Conservation (phyloP, 2,113 vertebrate species). For the Amphilophus citrinellus region DNA sequence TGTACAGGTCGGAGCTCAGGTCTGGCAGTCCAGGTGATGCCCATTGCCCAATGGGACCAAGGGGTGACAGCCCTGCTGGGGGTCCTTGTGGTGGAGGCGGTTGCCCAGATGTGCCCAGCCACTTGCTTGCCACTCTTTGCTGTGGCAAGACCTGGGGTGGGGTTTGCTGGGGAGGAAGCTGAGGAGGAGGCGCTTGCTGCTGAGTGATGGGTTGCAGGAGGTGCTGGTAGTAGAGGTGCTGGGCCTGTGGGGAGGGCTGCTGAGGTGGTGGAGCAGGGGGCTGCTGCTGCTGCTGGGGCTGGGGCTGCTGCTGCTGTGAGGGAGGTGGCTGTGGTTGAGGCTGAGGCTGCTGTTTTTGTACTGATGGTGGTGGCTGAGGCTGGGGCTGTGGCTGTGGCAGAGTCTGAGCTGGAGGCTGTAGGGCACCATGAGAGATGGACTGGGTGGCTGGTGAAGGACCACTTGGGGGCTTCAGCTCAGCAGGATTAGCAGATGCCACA, state of each 20-base stretch:
- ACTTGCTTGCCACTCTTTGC: constrained; percentile 88
- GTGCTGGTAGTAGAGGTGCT: constrained; percentile 92
- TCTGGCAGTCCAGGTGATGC: constrained; percentile 88
- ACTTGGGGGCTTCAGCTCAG: constrained; percentile 88
- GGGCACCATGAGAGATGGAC: constrained; percentile 81
- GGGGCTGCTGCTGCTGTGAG: constrained; percentile 69
- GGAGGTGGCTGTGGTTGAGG: constrained; percentile 82
- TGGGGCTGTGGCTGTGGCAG: constrained; percentile 74
- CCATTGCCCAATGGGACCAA: constrained; percentile 91
- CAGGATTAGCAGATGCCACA: constrained; percentile 85
- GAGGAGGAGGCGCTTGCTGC: constrained; percentile 75
- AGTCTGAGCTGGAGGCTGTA: constrained; percentile 85
- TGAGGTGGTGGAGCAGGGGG: constrained; percentile 70
- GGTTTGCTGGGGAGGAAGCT: constrained; percentile 80
- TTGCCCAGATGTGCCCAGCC: constrained; percentile 86
- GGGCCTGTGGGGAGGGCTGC: constrained; percentile 86
- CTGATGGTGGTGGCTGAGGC: constrained; percentile 59
- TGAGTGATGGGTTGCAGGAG: constrained; percentile 92
- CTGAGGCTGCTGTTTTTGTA: constrained; percentile 55
- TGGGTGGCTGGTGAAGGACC: constrained; percentile 83
- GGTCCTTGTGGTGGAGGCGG: constrained; percentile 82
- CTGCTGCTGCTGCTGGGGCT: constrained; percentile 66
- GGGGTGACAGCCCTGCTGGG: constrained; percentile 87
- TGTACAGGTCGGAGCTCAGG: constrained; percentile 96
- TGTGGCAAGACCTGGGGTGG: constrained; percentile 76